A percentile compares a stretch with the other conserved stretches of the same genome.
Evolutionary conservation across 1,140 invertebrate species (phyloP).

Genomic region (Drosophila pruinosa): DNA sequence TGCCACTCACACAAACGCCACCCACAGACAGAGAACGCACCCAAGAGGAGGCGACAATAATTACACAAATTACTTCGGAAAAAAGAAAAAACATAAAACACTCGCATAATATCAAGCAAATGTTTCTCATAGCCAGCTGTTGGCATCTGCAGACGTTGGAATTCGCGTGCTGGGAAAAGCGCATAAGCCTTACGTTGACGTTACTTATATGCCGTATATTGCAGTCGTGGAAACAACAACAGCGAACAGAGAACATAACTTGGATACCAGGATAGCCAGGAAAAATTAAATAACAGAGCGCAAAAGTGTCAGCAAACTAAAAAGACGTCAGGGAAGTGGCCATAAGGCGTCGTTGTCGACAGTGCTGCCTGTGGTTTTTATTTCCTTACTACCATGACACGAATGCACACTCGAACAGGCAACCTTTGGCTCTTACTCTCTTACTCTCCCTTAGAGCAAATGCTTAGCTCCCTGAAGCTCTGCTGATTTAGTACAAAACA

Average conservation of each 20-base stretch:
- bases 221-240: slow-evolving; percentile 29
- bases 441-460: background rate
- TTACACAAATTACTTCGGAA: slow-evolving; percentile 62
- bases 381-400: slow-evolving; percentile 56
- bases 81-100: slow-evolving; percentile 9
- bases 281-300: background rate
- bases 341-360: slow-evolving; percentile 24
- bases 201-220: slow-evolving; percentile 61
- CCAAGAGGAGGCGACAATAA: slow-evolving; percentile 57
- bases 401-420: slow-evolving; percentile 26
- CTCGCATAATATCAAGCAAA: slow-evolving; percentile 49
- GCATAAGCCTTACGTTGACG: slow-evolving; percentile 72
- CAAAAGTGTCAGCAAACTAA: slow-evolving; percentile 22
- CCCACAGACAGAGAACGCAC: background rate
- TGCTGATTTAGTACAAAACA: slow-evolving; percentile 75
- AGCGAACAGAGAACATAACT: background rate
- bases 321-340: slow-evolving; percentile 36
- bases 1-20: slow-evolving; percentile 11
- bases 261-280: background rate
- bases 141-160: slow-evolving; percentile 59
- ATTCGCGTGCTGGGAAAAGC: slow-evolving; percentile 67
- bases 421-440: slow-evolving; percentile 46
- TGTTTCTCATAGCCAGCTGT: slow-evolving; percentile 1
- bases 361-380: slow-evolving; percentile 66
- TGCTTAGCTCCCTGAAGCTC: slow-evolving; percentile 4